Conservation (phyloP, 2,797 vertebrate species). For the Chelon labrosus region DNA sequence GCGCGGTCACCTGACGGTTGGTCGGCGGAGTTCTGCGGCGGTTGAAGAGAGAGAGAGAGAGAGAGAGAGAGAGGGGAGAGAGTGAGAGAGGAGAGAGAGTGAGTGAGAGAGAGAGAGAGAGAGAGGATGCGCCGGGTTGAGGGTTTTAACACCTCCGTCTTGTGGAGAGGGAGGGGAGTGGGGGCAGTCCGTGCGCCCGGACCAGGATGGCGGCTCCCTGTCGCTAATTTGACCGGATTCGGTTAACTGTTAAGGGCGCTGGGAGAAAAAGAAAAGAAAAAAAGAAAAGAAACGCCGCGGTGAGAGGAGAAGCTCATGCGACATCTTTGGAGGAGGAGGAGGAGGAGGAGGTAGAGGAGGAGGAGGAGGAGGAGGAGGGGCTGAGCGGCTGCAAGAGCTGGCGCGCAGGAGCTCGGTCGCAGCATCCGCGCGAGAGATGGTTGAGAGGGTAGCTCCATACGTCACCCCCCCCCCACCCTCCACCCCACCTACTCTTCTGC, state of each 20-base stretch:
- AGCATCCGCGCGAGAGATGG: slow-evolving; percentile 78
- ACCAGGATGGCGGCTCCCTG: slow-evolving; percentile 14
- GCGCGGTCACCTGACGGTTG: slow-evolving; percentile 75
- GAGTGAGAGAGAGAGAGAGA: slow-evolving; percentile 28
- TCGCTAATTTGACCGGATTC: slow-evolving; percentile 31
- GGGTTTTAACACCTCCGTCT: slow-evolving; percentile 69
- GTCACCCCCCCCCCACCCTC: slow-evolving; percentile 54
- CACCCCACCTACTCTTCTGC: slow-evolving; percentile 33
- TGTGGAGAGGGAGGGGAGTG: not conserved
- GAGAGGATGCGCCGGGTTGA: slow-evolving; percentile 63
- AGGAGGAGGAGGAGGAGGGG: not conserved
- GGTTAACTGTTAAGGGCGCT: slow-evolving; percentile 33
- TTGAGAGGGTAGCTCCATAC: slow-evolving; percentile 37
- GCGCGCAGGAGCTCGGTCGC: slow-evolving; percentile 81
- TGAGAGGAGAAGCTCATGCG: slow-evolving; percentile 73
- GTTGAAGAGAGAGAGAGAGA: slow-evolving; percentile 45
- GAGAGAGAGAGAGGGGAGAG: slow-evolving; percentile 43
- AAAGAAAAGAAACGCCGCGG: slow-evolving; percentile 46
- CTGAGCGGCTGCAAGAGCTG: slow-evolving; percentile 68
- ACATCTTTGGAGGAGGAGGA: slow-evolving; percentile 73
- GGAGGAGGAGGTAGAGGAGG: slow-evolving; percentile 43
- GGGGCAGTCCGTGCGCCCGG: slow-evolving; percentile 27
- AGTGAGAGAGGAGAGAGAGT: slow-evolving; percentile 20
- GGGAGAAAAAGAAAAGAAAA: slow-evolving; percentile 40
- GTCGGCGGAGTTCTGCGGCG: slow-evolving; percentile 74